Evolutionary conservation across 2,888 invertebrate species (phyloP), one percentile per base, ranked within the genome.

Genomic region (Drosophila fungiperda): DNA sequence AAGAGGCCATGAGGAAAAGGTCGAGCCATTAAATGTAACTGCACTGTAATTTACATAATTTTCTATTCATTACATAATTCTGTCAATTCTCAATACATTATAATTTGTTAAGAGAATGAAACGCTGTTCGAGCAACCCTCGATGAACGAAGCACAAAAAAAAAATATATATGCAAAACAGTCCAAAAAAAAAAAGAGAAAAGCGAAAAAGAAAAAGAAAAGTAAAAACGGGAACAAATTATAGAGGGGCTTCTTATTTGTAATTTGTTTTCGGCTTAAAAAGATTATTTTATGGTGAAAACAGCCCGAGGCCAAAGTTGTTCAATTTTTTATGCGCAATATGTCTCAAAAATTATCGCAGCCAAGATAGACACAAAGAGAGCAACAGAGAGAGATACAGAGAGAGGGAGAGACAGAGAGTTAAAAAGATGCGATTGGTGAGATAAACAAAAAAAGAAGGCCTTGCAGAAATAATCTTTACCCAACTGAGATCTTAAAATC

Each of bases 1-100:
- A 49, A 33, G 35, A 23, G n/a, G 29, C 29, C 17, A 8, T 35
- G 40, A 45, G 55, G 64, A 81, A 89, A 89, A 87, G 89, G 87
- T 88, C 77, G 70, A 68, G 63, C 86, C 90, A 92, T 92, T 92
- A 92, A 91, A 91, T 91, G 87, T 86, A 91, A 92, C 91, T 91
- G 89, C 91, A 82, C 85, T 88, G 88, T 91, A 92, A 92, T 92
- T 92, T 92, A 80, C 92, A 92, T 92, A 92, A 92, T 92, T 92
- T 92, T 91, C 90, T 91, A 92, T 92, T 92, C 92, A 92, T 92
- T 92, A 91, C 90, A 92, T 91, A 91, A 92, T 91, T 90, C 90
- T 90, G 92, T 91, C 91, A 91, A 92, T 92, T 92, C 91, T 83
- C 90, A 87, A 91, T 92, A 91, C 91, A 87, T 92, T 90, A 89